Conservation (phyloP, 2,113 vertebrate species). For the Ia io region DNA sequence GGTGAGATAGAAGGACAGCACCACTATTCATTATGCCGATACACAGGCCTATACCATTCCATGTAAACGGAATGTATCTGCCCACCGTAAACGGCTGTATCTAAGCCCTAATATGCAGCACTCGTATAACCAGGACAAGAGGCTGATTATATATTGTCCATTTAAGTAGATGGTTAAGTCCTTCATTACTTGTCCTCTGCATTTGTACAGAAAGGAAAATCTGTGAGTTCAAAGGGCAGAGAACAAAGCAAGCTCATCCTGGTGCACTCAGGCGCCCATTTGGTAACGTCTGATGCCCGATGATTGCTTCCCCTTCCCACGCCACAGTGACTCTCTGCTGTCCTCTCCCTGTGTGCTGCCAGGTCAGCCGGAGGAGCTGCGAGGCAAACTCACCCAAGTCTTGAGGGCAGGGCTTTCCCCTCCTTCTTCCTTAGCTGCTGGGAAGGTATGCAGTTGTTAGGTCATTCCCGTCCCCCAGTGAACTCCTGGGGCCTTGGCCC, state of each 20-base stretch:
- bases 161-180: constrained; percentile 40
- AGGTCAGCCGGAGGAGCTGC: constrained; percentile 76
- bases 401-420: constrained; percentile 70
- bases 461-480: constrained; percentile 73
- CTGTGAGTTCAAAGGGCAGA: constrained; percentile 54
- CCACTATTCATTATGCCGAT: background rate
- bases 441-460: constrained; percentile 76
- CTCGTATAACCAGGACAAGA: background rate
- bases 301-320: constrained; percentile 59
- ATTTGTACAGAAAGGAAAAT: constrained; percentile 46
- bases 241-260: constrained; percentile 57
- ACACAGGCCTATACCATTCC: background rate
- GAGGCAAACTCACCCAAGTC: constrained; percentile 66
- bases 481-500: constrained; percentile 77
- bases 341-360: constrained; percentile 73
- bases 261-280: constrained; percentile 54
- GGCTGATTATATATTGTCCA: constrained; percentile 66
- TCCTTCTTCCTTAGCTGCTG: constrained; percentile 79
- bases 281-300: constrained; percentile 40
- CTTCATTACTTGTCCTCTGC: constrained; percentile 57
- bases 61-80: no score
- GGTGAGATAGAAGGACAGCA: background rate
- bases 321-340: constrained; percentile 66
- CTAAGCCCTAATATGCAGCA: background rate
- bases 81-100: background rate